phyloP scores from a whole-genome alignment of 2,888 invertebrate species.

The Cabera pusaria region DNA sequence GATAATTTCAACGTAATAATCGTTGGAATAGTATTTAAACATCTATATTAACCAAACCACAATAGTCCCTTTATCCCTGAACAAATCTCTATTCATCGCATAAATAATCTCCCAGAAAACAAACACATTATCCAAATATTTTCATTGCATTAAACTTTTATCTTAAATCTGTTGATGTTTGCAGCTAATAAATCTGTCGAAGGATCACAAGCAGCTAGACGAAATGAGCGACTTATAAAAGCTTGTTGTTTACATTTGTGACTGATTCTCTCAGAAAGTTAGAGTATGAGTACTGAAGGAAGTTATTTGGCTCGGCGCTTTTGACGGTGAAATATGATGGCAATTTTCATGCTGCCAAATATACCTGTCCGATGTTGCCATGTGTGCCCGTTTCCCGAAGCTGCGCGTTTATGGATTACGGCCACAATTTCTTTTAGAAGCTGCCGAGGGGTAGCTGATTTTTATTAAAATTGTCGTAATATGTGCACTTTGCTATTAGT shows the following conservation, averaged over 20 bases:
- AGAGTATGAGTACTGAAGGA: conserved; percentile 58
- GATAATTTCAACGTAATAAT: too few species aligned
- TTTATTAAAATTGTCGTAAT: too few species aligned
- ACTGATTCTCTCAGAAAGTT: conserved; percentile 58
- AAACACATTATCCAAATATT: too few species aligned
- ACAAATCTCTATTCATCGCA: too few species aligned
- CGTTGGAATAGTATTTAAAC: too few species aligned
- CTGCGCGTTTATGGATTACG: conserved; percentile 6
- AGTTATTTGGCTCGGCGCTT: conserved; percentile 63
- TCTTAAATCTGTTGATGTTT: conserved; percentile 3
- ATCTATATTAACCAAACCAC: too few species aligned
- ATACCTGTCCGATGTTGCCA: conserved; percentile 40
- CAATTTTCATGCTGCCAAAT: conserved; percentile 68
- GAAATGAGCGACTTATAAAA: conserved; percentile 31
- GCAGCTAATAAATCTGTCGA: conserved; percentile 9
- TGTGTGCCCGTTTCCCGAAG: conserved; percentile 20
- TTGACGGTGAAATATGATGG: conserved; percentile 74
- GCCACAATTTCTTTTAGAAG: too few species aligned
- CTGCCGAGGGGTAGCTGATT: too few species aligned
- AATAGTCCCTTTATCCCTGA: too few species aligned
- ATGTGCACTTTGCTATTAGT: too few species aligned
- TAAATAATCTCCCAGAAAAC: too few species aligned
- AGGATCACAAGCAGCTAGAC: conserved; percentile 14
- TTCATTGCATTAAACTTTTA: not conserved
- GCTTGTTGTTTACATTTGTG: conserved; percentile 52